Base-by-base conservation (phyloP, 1,140 invertebrate genomes). In the Sesamia nonagrioides region DNA sequence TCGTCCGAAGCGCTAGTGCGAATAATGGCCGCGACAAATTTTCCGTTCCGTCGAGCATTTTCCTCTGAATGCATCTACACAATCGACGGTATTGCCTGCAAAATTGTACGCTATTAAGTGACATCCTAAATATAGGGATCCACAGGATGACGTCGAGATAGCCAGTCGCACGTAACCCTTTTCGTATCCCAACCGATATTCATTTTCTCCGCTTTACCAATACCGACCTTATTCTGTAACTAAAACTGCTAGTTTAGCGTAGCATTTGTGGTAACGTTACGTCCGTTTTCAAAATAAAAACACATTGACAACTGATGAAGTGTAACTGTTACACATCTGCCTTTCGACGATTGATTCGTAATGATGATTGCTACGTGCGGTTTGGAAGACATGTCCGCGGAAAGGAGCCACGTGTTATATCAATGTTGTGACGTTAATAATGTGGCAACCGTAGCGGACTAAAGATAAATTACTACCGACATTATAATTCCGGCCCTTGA, bases 71-170 rank as follows among this genome's bases (percentile, higher is more conserved):
- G 89, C 92, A 91, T 86, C 89, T 84, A 89, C 86, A 94, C 93
- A 93, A 94, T 94, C 86, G 88, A 86, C 88, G 83, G 84, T 91
- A 91, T 91, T 90, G 89, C 86, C 87, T 83, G 86, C 90, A 89
- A 93, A 94, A 94, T 93, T 93, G 93, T 89, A 84, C 85, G 86
- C 90, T 91, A 94, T 94, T 94, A 92, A 94, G 88, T 93, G 91
- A 91, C 90, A 83, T 88, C 91, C 90, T 91, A 94, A 93, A 94
- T 93, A 90, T 89, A 89, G 86, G 84, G 79, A 89, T 88, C 84
- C 77, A 85, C 81, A 78, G 82, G 77, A 82, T 88, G 84, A 88
- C 84, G 86, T 79, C 75, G 81, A 85, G 83, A 85, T 87, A 84
- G 81, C 71, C 79, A 84, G 80, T 85, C 82, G 74, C 81, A 81